Conservation (phyloP, 2,797 vertebrate species). For the Dromococcyx pavoninus region DNA sequence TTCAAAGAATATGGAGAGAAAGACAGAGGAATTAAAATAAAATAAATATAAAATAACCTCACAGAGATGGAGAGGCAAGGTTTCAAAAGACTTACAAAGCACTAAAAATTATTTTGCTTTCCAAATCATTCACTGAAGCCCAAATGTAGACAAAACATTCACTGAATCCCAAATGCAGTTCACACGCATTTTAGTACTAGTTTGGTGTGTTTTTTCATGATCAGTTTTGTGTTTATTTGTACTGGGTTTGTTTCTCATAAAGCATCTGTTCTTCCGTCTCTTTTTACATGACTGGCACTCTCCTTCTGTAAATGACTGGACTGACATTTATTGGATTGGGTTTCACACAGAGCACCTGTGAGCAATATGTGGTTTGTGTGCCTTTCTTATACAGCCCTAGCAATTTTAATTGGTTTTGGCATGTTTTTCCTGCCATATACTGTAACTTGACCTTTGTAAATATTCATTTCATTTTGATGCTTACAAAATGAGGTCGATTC, state of each 20-base stretch:
- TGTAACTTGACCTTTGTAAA: slow-evolving; percentile 50
- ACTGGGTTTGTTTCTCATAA: slow-evolving; percentile 44
- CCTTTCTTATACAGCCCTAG: slow-evolving; percentile 13
- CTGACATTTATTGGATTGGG: slow-evolving; percentile 59
- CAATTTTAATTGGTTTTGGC: slow-evolving; percentile 57
- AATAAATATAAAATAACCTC: background rate
- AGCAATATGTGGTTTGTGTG: slow-evolving; percentile 41
- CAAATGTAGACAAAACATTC: background rate
- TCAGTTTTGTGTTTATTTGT: slow-evolving; percentile 52
- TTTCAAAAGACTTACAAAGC: background rate
- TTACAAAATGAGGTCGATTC: slow-evolving; percentile 15
- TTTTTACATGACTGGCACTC: slow-evolving; percentile 43
- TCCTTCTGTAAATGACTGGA: slow-evolving; percentile 22
- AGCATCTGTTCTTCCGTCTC: slow-evolving; percentile 58
- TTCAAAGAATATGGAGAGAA: background rate
- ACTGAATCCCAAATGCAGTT: background rate
- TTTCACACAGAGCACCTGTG: slow-evolving; percentile 51
- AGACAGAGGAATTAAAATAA: background rate
- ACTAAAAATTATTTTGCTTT: background rate
- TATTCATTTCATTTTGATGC: slow-evolving; percentile 12
- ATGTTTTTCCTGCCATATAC: slow-evolving; percentile 42
- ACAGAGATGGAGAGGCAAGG: background rate
- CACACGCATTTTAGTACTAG: background rate
- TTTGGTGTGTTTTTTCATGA: slow-evolving; percentile 20
- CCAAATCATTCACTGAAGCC: background rate